phyloP scores from a whole-genome alignment of 2,113 vertebrate species.

The Planiliza haematocheilus region DNA sequence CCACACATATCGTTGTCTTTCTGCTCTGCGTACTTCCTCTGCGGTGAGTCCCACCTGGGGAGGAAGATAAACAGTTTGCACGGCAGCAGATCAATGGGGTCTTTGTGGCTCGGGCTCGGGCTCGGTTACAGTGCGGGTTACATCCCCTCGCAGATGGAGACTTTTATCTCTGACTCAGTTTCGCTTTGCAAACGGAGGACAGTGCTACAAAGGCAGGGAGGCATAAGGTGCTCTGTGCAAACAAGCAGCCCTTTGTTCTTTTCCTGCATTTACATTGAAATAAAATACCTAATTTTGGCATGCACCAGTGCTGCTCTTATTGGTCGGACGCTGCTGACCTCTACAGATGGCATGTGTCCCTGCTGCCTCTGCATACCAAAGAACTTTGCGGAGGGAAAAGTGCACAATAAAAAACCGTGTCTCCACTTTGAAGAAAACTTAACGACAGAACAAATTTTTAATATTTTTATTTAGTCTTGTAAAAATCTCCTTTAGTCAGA shows the following conservation, averaged over 20 bases:
- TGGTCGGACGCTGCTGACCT: conserved; percentile 34
- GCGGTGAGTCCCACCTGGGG: background rate
- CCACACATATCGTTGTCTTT: no score
- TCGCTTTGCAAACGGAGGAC: conserved; percentile 55
- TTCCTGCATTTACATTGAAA: conserved; percentile 52
- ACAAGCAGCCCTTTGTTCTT: conserved; percentile 78
- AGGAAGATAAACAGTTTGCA: conserved; percentile 27
- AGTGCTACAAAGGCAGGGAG: conserved; percentile 41
- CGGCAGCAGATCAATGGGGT: conserved; percentile 47
- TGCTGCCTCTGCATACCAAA: conserved; percentile 5
- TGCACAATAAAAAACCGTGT: background rate
- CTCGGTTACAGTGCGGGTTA: conserved; percentile 29
- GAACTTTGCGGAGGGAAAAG: background rate
- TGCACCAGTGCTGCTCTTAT: conserved; percentile 23
- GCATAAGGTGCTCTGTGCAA: conserved; percentile 45
- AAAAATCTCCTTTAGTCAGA: conserved; percentile 12
- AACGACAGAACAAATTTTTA: background rate
- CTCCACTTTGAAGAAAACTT: background rate
- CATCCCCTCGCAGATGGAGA: conserved; percentile 28
- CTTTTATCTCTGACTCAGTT: conserved; percentile 74
- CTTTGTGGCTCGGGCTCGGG: conserved; percentile 62
- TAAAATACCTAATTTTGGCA: conserved; percentile 50
- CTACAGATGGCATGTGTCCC: conserved; percentile 6
- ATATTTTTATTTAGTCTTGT: conserved; percentile 11
- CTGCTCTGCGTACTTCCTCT: background rate